Evolutionary conservation across 2,113 vertebrate genomes (phyloP), one percentile per base, ranked within the genome.

Genomic region (Sialia sialis): DNA sequence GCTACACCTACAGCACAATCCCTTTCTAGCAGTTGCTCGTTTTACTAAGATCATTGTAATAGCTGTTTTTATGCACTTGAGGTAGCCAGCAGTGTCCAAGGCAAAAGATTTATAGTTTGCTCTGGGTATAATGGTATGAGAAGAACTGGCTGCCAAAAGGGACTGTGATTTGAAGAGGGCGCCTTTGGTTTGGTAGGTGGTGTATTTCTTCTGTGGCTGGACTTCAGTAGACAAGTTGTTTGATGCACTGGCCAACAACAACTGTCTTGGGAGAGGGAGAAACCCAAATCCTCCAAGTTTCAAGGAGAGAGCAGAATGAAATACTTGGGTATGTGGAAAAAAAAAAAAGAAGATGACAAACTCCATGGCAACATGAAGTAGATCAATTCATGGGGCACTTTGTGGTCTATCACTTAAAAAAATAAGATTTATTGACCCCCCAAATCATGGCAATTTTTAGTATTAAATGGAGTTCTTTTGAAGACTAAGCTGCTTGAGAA

Each of bases 121-220:
- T 77, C 90, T 2, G 19, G 55, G 62, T 82, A 81, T 87, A 95
- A 94, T 56, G 70, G 90, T 93, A 95, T 87, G 77, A 93, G 89
- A 93, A 62, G 70, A 77, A 22, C 54, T 64, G 85, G 54, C 51
- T 96, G 95, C 93, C 94, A 96, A 82, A 91, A 89, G 69, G 84
- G 70, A 67, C 84, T 95, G 95, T 92, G 95, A 95, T 97, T 97
- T 95, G 96, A 97, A 96, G 76, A 94, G 95, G 90, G 92, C 55
- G 95, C 92, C 74, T 87, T 92, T 95, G 96, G 86, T 98, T 96
- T 96, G 76, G 93, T 96, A 95, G 94, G 94, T 93, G 68, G 79
- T 86, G 32, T 97, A 78, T 97, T 97, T 97, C 94, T 96, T 94
- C 93, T 96, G 91, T 95, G 97, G 93, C 93, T 94, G 69, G 49